A percentile compares a stretch with the other conserved stretches of the same genome.
phyloP scores from a whole-genome alignment of 2,888 invertebrate genomes.

The Plutella xylostella region DNA sequence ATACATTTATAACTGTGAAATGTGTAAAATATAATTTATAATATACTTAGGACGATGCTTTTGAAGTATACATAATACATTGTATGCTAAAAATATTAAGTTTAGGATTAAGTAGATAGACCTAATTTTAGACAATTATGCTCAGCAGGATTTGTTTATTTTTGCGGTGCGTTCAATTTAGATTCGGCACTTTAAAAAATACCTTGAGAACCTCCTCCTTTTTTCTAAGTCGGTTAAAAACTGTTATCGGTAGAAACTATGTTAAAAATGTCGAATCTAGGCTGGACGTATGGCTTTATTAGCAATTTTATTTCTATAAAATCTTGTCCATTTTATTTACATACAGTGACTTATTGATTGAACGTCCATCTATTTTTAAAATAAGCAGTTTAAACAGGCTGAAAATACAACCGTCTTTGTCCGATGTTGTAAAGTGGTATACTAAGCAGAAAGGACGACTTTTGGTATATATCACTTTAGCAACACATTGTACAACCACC shows the following conservation, averaged over 20 bases:
- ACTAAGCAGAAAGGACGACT: too few relatives aligned
- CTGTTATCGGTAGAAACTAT: neutral
- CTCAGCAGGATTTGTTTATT: conserved; percentile 36
- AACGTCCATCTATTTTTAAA: conserved; percentile 3
- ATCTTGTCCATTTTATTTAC: conserved; percentile 3
- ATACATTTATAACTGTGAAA: neutral
- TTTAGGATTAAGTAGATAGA: conserved; percentile 46
- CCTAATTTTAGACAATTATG: conserved; percentile 52
- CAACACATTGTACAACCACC: too few relatives aligned
- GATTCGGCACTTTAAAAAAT: neutral
- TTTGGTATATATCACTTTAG: too few relatives aligned
- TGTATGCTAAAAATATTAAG: conserved; percentile 40
- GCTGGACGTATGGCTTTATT: neutral
- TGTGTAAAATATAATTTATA: conserved; percentile 1
- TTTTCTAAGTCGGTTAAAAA: neutral
- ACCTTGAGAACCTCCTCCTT: neutral
- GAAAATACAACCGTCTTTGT: neutral
- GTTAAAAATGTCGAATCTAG: neutral
- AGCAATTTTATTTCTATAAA: neutral
- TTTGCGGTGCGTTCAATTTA: neutral
- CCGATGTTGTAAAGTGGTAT: too few relatives aligned
- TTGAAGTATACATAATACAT: conserved; percentile 43
- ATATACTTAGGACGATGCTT: neutral
- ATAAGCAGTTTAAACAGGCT: neutral
- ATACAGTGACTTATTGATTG: neutral